These are phyloP conservation scores for Drosophila teissieri DNA, from an alignment of 1,140 invertebrate species.

Conservation along the genomic window DNA sequence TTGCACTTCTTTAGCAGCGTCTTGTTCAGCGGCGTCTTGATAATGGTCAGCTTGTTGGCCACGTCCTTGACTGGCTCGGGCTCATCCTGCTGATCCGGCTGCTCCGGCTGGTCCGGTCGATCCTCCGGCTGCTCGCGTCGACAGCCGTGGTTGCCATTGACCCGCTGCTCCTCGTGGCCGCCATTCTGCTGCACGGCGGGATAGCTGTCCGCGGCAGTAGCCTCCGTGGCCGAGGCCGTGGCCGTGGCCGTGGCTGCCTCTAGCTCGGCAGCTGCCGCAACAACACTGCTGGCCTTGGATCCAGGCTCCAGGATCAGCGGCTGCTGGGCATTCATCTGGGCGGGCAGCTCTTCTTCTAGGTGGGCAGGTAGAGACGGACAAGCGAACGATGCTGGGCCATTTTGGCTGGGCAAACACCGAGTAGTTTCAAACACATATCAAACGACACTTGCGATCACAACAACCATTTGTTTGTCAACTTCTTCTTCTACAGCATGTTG, in stretches of 20 bases:
- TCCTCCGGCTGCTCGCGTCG: constrained; percentile 3
- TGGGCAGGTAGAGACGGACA: constrained; percentile 50
- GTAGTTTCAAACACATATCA: constrained; percentile 28
- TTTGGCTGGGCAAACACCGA: constrained; percentile 30
- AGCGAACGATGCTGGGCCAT: constrained; percentile 43
- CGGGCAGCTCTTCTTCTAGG: constrained; percentile 34
- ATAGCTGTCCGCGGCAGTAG: not conserved
- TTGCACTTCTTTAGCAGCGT: constrained; percentile 80
- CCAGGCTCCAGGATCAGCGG: constrained; percentile 36
- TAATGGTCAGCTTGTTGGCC: constrained; percentile 68
- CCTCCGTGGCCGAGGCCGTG: not conserved
- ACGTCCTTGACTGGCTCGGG: constrained; percentile 14
- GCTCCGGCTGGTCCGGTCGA: constrained; percentile 15
- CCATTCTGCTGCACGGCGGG: constrained; percentile 10
- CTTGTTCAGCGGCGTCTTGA: constrained; percentile 78
- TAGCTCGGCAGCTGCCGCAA: constrained; percentile 1
- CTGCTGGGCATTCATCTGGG: constrained; percentile 44
- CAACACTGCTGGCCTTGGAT: constrained; percentile 19
- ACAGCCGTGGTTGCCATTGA: constrained; percentile 27
- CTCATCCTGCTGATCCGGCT: constrained; percentile 15
- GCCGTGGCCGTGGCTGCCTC: constrained; percentile 9
- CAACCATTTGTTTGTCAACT: constrained; percentile 6
- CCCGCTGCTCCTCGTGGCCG: constrained; percentile 26
- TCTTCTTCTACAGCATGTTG: not conserved
- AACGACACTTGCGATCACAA: constrained; percentile 9